These are phyloP conservation scores for Mormyrus iriodes DNA, from an alignment of 2,113 vertebrate species.

Conservation along the genomic window DNA sequence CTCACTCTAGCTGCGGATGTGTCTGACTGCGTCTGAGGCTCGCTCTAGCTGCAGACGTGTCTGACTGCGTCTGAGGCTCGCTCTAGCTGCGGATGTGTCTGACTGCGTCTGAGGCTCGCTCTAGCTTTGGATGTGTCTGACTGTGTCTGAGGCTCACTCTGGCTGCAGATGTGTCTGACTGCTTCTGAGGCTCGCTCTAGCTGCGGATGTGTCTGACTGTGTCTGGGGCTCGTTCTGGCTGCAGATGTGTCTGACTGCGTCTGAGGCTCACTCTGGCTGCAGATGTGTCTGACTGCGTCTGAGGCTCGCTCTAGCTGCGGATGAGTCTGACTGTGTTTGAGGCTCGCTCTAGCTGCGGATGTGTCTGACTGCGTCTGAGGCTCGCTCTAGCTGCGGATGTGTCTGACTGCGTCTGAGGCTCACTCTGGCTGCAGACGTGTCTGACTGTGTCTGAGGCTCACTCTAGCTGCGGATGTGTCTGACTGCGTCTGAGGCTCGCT, in stretches of 20 bases:
- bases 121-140: not conserved
- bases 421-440: not conserved
- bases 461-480: not conserved
- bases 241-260: not conserved
- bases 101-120: not conserved
- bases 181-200: not conserved
- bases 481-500: no score
- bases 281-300: conserved; percentile 2
- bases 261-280: conserved; percentile 23
- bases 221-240: not conserved
- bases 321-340: not conserved
- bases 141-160: not conserved
- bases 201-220: not conserved
- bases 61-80: not conserved
- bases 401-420: not conserved
- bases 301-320: not conserved
- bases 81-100: not conserved
- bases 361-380: no score
- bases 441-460: not conserved
- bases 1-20: not conserved
- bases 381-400: not conserved
- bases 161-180: not conserved
- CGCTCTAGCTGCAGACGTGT: not conserved
- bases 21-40: not conserved
- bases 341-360: not conserved